Evolutionary conservation across 1,140 invertebrate species (phyloP).

Genomic region (Tigriopus japonicus): DNA sequence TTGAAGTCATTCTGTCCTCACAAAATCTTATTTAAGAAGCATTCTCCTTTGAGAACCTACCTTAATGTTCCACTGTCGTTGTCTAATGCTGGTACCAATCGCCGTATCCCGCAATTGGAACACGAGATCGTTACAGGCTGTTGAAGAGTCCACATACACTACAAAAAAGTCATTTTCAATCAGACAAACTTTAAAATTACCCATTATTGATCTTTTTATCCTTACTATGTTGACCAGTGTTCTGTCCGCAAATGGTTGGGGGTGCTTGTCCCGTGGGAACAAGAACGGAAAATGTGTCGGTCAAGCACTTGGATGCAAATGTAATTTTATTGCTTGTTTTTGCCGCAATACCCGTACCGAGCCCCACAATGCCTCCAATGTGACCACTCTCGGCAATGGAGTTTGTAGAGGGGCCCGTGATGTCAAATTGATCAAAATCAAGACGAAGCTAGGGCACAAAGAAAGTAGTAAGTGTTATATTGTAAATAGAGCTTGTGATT

Average conservation of each 20-base stretch:
- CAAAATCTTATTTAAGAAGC: too few relatives aligned
- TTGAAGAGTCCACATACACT: constrained; percentile 3
- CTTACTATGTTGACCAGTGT: constrained; percentile 1
- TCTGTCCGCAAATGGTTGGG: neutral
- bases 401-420: neutral
- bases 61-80: neutral
- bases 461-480: too few relatives aligned
- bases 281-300: neutral
- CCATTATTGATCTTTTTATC: neutral
- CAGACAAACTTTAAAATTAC: neutral
- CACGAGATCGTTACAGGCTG: neutral
- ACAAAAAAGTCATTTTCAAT: neutral
- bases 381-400: neutral
- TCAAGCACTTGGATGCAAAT: neutral
- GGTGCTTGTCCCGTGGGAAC: neutral
- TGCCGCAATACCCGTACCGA: neutral
- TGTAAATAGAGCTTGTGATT: too few relatives aligned
- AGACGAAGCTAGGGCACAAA: neutral
- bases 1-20: too few relatives aligned
- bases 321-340: too few relatives aligned
- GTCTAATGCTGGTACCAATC: neutral
- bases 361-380: neutral
- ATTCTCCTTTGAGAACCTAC: too few relatives aligned
- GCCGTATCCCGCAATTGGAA: neutral
- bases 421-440: neutral